phyloP scores from a whole-genome alignment of 2,797 vertebrate species.

The Channallabes apus region DNA sequence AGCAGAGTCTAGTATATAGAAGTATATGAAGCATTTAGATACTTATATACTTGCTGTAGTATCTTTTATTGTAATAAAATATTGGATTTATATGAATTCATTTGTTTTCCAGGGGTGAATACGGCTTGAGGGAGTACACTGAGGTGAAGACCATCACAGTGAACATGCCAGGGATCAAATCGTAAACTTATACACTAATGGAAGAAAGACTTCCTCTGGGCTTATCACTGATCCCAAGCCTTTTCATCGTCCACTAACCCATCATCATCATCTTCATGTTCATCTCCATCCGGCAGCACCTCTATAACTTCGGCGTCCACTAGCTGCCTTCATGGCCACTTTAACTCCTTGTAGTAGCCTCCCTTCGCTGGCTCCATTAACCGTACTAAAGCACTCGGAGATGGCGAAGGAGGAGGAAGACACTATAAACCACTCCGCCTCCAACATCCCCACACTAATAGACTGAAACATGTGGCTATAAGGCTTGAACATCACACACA shows the following conservation, averaged over 20 bases:
- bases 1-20: background rate
- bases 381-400: constrained; percentile 80
- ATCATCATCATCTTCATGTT: constrained; percentile 41
- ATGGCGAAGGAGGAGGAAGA: constrained; percentile 63
- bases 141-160: constrained; percentile 98
- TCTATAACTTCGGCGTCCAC: constrained; percentile 35
- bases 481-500: constrained; percentile 64
- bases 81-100: background rate
- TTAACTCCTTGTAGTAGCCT: constrained; percentile 57
- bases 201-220: constrained; percentile 62
- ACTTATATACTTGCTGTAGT: background rate
- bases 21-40: too few relatives aligned
- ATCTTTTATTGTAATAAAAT: background rate
- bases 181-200: constrained; percentile 74
- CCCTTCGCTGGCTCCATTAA: constrained; percentile 71
- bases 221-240: constrained; percentile 51
- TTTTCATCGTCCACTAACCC: constrained; percentile 45
- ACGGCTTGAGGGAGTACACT: constrained; percentile 92
- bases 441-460: constrained; percentile 67
- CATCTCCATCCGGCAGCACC: constrained; percentile 23
- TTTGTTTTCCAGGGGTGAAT: constrained; percentile 84
- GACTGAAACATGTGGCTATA: constrained; percentile 51
- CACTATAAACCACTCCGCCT: constrained; percentile 51
- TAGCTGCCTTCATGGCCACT: constrained; percentile 40
- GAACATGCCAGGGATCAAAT: constrained; percentile 94